These are phyloP conservation scores for Pycnomerus fuliginosus DNA, from an alignment of 2,888 invertebrate genomes.

Conservation along the genomic window DNA sequence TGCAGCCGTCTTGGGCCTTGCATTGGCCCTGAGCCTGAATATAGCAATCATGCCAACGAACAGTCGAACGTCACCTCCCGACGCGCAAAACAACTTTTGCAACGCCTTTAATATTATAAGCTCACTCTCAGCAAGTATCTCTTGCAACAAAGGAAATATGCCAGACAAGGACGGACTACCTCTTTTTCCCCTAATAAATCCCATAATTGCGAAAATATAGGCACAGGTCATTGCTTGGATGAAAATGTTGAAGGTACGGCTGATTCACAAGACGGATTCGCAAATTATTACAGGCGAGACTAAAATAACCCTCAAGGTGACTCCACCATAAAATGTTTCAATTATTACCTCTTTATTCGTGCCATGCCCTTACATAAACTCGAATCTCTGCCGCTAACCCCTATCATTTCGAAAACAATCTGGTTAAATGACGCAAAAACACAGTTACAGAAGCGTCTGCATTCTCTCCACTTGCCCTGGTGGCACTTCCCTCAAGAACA, in stretches of 20 bases:
- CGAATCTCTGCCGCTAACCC: slow-evolving; percentile 5
- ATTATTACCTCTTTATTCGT: slow-evolving; percentile 30
- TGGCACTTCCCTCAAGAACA: background rate
- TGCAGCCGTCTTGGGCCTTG: slow-evolving; percentile 27
- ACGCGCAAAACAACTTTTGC: background rate
- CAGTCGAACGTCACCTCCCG: slow-evolving; percentile 8
- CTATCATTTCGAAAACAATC: background rate
- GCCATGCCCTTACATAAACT: slow-evolving; percentile 8
- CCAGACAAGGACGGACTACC: slow-evolving; percentile 14
- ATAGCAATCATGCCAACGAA: slow-evolving; percentile 9
- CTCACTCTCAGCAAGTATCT: background rate
- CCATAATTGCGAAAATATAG: no score
- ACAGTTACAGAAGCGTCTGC: background rate
- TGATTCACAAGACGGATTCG: slow-evolving; percentile 32
- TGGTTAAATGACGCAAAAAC: background rate
- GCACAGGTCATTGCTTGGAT: slow-evolving; percentile 34
- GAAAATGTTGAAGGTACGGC: slow-evolving; percentile 24
- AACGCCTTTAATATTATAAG: slow-evolving; percentile 6
- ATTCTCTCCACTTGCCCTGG: background rate
- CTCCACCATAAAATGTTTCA: slow-evolving; percentile 31
- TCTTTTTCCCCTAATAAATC: no score
- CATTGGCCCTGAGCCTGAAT: slow-evolving; percentile 28
- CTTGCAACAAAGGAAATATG: slow-evolving; percentile 5
- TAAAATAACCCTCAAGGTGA: slow-evolving; percentile 38
- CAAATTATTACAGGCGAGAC: slow-evolving; percentile 33